phyloP scores from a whole-genome alignment of 2,888 invertebrate genomes.

The Cyrtodaria siliqua region DNA sequence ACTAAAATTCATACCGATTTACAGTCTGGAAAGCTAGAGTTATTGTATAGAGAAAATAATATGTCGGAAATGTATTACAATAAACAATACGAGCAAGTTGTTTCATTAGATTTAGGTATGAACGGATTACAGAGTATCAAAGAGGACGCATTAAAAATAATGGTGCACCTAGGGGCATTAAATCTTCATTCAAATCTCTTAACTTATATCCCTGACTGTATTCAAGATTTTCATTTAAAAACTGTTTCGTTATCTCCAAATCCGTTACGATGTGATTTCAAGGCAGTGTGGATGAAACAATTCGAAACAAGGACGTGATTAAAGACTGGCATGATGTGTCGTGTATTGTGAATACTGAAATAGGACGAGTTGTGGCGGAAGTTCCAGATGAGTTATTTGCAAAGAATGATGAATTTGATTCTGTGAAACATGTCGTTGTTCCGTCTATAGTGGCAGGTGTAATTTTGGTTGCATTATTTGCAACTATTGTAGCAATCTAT shows the following conservation, averaged over 20 bases:
- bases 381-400: conserved; percentile 60
- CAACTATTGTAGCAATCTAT: conserved; percentile 34
- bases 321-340: conserved; percentile 42
- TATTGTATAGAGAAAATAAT: conserved; percentile 65
- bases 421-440: conserved; percentile 51
- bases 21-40: no score
- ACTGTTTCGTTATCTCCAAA: conserved; percentile 27
- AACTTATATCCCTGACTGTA: background rate
- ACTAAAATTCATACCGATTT: conserved; percentile 26
- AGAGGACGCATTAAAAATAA: background rate
- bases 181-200: background rate
- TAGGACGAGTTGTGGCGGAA: conserved; percentile 32
- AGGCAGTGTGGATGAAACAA: conserved; percentile 65
- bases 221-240: background rate
- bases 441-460: conserved; percentile 46
- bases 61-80: no score
- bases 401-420: conserved; percentile 43
- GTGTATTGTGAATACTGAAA: conserved; percentile 45
- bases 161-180: background rate
- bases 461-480: conserved; percentile 29
- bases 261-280: conserved; percentile 67
- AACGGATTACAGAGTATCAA: background rate
- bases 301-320: conserved; percentile 31
- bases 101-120: background rate
- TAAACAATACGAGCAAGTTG: no score